Percentiles rank a stretch among this genome's conserved stretches.
phyloP scores from a whole-genome alignment of 2,113 vertebrate genomes.

The Mesoclemmys tuberculata region DNA sequence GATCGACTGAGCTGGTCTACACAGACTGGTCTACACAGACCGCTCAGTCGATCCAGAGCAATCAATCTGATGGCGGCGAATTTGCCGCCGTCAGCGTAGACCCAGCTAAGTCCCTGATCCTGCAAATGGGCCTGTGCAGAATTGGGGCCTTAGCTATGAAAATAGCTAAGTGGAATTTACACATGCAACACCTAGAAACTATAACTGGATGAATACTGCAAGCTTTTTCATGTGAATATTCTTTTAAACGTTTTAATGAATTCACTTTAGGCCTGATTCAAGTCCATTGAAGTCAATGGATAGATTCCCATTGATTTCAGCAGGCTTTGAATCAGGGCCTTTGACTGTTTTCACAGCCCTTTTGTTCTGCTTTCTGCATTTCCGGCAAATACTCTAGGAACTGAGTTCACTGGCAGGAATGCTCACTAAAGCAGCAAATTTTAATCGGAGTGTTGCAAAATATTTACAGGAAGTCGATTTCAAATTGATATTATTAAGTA shows the following conservation, averaged over 20 bases:
- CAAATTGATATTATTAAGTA: neutral
- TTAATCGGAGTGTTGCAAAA: neutral
- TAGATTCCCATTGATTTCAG: neutral
- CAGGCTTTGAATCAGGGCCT: neutral
- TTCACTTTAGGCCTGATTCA: neutral
- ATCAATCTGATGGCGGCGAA: too few relatives aligned
- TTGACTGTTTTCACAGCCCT: neutral
- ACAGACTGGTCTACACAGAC: too few relatives aligned
- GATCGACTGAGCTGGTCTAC: too few relatives aligned
- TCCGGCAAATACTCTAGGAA: neutral
- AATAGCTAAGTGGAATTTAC: neutral
- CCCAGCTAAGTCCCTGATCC: too few relatives aligned
- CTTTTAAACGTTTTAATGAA: neutral
- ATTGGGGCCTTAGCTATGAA: neutral
- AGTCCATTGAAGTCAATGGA: neutral
- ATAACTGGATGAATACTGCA: neutral
- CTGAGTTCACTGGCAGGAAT: neutral
- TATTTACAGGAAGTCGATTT: neutral
- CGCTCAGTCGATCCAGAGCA: too few relatives aligned
- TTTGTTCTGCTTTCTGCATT: neutral
- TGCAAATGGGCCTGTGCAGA: neutral
- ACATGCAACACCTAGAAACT: neutral
- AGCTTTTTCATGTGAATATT: neutral
- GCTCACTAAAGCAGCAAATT: neutral
- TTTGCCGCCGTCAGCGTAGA: too few relatives aligned